Percentiles rank a stretch among this genome's conserved stretches.
phyloP scores from a whole-genome alignment of 2,113 vertebrate genomes.

The Myrmecophaga tridactyla region DNA sequence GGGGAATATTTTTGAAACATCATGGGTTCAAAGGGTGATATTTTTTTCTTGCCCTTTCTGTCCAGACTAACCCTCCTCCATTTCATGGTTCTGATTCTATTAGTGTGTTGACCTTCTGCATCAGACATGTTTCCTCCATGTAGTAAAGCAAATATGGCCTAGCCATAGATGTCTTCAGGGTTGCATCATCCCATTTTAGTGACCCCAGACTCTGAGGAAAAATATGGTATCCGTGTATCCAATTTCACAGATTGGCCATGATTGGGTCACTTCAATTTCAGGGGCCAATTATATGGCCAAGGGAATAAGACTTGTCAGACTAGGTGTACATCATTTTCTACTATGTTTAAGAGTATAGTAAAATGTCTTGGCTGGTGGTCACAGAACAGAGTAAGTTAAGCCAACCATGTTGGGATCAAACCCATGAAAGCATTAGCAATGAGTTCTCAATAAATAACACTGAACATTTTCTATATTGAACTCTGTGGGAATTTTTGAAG shows the following conservation, averaged over 20 bases:
- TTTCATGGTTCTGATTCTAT: background rate
- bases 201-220: background rate
- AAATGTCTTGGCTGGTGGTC: background rate
- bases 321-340: background rate
- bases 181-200: background rate
- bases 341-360: background rate
- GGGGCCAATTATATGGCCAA: background rate
- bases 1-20: background rate
- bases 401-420: background rate
- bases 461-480: background rate
- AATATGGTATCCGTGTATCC: background rate
- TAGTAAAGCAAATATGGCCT: background rate
- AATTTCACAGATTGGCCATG: background rate
- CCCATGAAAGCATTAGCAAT: background rate
- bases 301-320: background rate
- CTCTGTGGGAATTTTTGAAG: background rate
- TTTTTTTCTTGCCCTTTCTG: background rate
- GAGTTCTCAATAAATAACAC: background rate
- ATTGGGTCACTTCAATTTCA: background rate
- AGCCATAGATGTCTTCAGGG: background rate
- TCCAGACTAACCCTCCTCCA: background rate
- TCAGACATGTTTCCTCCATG: background rate
- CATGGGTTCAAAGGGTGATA: background rate
- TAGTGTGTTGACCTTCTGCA: background rate
- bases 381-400: background rate